Conservation (phyloP, 2,888 invertebrate genomes). For the Eustalomyia histrio region DNA sequence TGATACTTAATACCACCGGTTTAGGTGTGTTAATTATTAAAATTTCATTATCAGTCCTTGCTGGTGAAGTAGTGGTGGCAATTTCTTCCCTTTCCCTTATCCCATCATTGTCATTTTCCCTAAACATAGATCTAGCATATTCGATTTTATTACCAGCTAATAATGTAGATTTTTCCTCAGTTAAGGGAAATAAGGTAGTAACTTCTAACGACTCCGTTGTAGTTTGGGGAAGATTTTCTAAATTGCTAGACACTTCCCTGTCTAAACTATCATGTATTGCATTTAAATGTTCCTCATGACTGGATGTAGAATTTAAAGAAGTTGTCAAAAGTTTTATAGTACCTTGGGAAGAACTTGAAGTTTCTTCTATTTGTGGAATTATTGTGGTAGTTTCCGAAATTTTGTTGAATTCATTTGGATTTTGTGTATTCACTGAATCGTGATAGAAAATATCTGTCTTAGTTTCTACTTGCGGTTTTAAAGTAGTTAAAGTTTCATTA, state of each 20-base stretch:
- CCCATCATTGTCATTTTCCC: not conserved
- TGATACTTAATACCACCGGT: slow-evolving; percentile 9
- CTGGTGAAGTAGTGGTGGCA: not conserved
- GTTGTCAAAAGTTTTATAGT: not conserved
- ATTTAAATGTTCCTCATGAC: slow-evolving; percentile 9
- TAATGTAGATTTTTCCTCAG: slow-evolving; percentile 1
- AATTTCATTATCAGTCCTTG: slow-evolving; percentile 12
- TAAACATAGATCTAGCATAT: slow-evolving; percentile 41
- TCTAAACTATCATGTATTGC: slow-evolving; percentile 26
- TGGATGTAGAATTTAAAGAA: not conserved
- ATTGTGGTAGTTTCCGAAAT: too few species aligned
- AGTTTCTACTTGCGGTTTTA: too few species aligned
- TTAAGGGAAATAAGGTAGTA: not conserved
- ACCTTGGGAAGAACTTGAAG: too few species aligned
- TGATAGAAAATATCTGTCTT: too few species aligned
- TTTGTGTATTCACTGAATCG: too few species aligned
- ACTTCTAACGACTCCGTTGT: not conserved
- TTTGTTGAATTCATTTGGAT: too few species aligned
- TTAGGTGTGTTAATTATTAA: not conserved
- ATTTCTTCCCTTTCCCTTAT: not conserved
- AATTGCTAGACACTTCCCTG: not conserved
- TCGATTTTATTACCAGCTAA: slow-evolving; percentile 31
- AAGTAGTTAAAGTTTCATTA: too few species aligned
- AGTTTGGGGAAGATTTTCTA: not conserved
- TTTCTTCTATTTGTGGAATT: too few species aligned